Base-by-base conservation (phyloP, 2,113 vertebrate genomes). In the Scopus umbretta region DNA sequence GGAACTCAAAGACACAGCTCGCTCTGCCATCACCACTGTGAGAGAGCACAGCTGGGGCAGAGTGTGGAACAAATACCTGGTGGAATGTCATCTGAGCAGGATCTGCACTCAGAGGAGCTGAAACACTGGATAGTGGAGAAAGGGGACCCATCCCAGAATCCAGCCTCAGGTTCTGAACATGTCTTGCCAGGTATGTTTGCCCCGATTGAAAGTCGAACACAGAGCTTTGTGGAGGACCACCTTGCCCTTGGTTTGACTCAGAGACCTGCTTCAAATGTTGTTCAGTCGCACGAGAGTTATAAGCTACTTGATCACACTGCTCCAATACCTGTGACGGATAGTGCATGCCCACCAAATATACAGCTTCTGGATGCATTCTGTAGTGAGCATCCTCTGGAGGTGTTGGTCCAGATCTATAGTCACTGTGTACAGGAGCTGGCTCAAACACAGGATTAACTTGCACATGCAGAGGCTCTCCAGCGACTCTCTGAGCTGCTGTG, bases 1-100 rank as follows among this genome's bases (percentile, higher is more conserved):
- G 99, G 96, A 99, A 99, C 91, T 99, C 99, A 97, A 99, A 99
- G 36, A 99, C 98, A 88, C 98, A 98, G 92, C 97, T 97, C 6
- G 98, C 97, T 94, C 98, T 98, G 92, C 98, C 97, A 53, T 98
- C 98, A 59, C 61, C 98, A 23, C 98, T 97, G 27, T 99, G 98
- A 13, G 97, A 96, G 92, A 99, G 98, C 61, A 99, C 98, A 25
- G 99, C 98, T 3, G 99, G 99, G 16, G 99, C 99, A 34, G 99
- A 99, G 93, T 99, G 98, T 3, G 99, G 98, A 96, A 99, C 98
- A 94, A 99, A 97, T 22, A 98, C 98, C 85, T 98, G 98, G 84
- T 98, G 98, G 95, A 99, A 98, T n/a, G 97, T 98, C 97, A 98
- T 94, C 95, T 94, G 82, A 91, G 98, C 90, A 78, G 98, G 83